Conservation (phyloP, 2,888 invertebrate genomes). For the Lumbricus terrestris region DNA sequence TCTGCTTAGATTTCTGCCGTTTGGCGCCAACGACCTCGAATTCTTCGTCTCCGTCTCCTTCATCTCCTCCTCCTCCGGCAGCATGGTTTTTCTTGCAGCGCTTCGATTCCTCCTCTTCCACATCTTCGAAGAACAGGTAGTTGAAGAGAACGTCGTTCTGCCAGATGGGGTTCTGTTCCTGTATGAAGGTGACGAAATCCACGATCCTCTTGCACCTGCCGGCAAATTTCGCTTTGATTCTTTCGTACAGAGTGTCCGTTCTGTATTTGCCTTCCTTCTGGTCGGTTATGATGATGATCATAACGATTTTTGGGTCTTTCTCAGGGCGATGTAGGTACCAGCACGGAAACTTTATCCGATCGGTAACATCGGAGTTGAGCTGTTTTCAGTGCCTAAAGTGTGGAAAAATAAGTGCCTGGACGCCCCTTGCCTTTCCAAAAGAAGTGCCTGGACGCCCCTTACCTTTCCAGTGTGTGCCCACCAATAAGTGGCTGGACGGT, state of each 20-base stretch:
- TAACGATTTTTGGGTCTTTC: not conserved
- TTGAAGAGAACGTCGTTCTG: not conserved
- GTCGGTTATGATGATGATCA: not conserved
- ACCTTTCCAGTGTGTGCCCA: too few relatives aligned
- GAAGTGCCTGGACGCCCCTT: too few relatives aligned
- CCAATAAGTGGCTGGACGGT: too few relatives aligned
- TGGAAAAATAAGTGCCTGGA: too few relatives aligned
- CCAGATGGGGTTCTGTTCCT: not conserved
- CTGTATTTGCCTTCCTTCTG: not conserved
- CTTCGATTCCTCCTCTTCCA: not conserved
- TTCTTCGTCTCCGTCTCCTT: not conserved
- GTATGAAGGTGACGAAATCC: not conserved
- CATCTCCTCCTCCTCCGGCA: not conserved
- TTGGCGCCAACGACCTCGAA: not conserved
- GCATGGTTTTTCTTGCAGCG: not conserved
- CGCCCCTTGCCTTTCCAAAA: too few relatives aligned
- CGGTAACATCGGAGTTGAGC: not conserved
- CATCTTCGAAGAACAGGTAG: not conserved
- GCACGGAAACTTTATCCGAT: not conserved
- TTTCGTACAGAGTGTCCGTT: not conserved
- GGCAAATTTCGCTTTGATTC: not conserved
- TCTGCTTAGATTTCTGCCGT: not conserved
- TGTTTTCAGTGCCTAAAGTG: too few relatives aligned
- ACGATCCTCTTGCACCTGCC: not conserved
- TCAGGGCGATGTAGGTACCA: not conserved